phyloP scores from a whole-genome alignment of 1,140 invertebrate genomes.

The Drosophila sulfurigaster region DNA sequence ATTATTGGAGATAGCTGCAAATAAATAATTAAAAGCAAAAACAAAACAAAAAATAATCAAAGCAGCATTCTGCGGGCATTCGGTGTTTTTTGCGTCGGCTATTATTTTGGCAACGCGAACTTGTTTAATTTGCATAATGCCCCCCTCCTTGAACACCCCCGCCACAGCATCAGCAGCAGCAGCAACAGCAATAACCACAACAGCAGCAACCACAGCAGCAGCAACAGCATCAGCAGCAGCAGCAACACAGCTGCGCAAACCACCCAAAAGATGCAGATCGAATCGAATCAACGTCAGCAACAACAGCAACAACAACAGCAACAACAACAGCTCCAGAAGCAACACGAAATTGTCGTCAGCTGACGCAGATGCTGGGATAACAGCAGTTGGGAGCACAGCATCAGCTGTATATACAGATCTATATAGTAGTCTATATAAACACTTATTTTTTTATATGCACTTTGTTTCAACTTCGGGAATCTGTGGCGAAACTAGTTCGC shows the following conservation, averaged over 20 bases:
- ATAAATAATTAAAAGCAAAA: conserved; percentile 75
- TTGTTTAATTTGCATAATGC: conserved; percentile 79
- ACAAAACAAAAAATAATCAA: conserved; percentile 39
- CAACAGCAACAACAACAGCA: conserved; percentile 13
- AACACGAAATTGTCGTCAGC: conserved; percentile 51
- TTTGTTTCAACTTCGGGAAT: conserved; percentile 65
- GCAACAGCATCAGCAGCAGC: background rate
- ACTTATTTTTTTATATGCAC: conserved; percentile 77
- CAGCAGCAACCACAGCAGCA: too few species aligned
- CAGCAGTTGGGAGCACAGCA: conserved; percentile 23
- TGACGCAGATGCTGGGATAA: conserved; percentile 59
- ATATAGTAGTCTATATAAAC: conserved; percentile 54
- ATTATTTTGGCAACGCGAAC: conserved; percentile 76
- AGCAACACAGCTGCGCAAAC: background rate
- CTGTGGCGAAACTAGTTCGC: conserved; percentile 72
- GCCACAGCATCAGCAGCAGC: background rate
- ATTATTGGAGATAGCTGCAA: conserved; percentile 57
- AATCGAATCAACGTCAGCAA: conserved; percentile 35
- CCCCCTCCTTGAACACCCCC: conserved; percentile 17
- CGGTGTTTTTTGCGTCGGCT: conserved; percentile 32
- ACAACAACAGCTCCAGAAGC: conserved; percentile 6
- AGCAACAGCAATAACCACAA: too few species aligned
- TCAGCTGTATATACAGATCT: conserved; percentile 1
- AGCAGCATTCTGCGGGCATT: conserved; percentile 23
- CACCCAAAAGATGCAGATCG: conserved; percentile 30